Percentiles rank a stretch among this genome's conserved stretches.
phyloP scores from a whole-genome alignment of 1,140 invertebrate species.

The Pollicipes pollicipes region DNA sequence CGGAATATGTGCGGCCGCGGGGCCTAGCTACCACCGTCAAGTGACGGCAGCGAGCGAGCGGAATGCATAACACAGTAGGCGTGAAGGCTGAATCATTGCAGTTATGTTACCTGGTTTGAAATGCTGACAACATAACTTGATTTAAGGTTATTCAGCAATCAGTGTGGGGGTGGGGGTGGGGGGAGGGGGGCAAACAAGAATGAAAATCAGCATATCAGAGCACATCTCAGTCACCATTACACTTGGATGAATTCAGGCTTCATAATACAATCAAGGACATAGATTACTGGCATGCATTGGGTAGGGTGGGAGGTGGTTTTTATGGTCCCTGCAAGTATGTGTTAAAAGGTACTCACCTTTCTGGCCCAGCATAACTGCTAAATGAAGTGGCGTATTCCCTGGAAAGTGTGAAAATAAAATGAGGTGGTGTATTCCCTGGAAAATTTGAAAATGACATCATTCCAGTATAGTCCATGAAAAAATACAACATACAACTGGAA shows the following conservation, averaged over 20 bases:
- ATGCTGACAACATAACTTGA: background rate
- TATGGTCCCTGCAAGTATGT: too few species aligned
- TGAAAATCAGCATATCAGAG: too few species aligned
- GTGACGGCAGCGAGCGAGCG: conserved; percentile 12
- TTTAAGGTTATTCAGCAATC: too few species aligned
- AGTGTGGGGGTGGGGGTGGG: too few species aligned
- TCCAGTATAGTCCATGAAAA: background rate
- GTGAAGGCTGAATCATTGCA: conserved; percentile 1
- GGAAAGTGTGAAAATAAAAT: conserved; percentile 21
- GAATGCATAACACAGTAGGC: background rate
- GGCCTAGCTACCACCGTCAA: too few species aligned
- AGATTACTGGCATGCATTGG: background rate
- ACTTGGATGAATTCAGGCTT: conserved; percentile 4
- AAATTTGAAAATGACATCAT: too few species aligned
- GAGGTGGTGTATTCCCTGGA: too few species aligned
- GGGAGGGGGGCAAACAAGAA: too few species aligned
- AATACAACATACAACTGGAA: background rate
- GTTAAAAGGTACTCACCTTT: conserved; percentile 63
- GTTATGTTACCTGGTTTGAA: conserved; percentile 1
- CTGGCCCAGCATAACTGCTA: conserved; percentile 87
- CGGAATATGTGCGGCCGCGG: too few species aligned
- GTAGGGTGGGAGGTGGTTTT: background rate
- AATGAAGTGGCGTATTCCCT: conserved; percentile 84
- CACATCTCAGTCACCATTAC: too few species aligned
- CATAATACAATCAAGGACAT: background rate